Evolutionary conservation across 2,888 invertebrate genomes (phyloP), one percentile per base, ranked within the genome.

Genomic region (Belgica antarctica): DNA sequence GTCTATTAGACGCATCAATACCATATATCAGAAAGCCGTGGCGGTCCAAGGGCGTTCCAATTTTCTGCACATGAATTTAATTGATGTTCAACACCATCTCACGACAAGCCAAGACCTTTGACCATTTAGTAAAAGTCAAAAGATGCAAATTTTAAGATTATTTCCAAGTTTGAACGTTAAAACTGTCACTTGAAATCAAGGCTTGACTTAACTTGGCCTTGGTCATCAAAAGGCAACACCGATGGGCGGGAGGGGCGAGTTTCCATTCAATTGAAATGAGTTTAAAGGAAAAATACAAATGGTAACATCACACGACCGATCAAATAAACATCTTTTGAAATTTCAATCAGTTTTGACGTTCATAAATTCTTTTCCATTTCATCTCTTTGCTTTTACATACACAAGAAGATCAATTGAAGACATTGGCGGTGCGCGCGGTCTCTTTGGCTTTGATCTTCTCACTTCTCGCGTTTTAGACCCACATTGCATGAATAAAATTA

Each of bases 291-390:
- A 46, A 12, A 46, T 7, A 7, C 12, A 46, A 46, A 31, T 31
- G 34, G 34, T 15, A 57, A 57, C 68, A 57, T 68, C 68, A 68
- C 57, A 68, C 68, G 57, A 36, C 5, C 8, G 19, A 63, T 63
- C 36, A 63, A 68, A 68, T 68, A 68, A 68, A 68, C 68, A 68
- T 52, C 31, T 27, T 68, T 68, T 68, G 68, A 68, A 68, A 52
- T 68, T 52, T 68, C 68, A 68, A 27, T 68, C 68, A 63, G 19
- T 25, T 27, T 47, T n/a, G 46, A 46, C 46, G 27, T 46, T 15
- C 65, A 27, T 65, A 47, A 47, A 12, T 65, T 65, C 4, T 63
- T 34, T 36, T 61, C 25, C 25, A 15, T 52, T 17, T 28, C 2
- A 10, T 28, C 34, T 63, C 41, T 22, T 19, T 63, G n/a, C 12